Evolutionary conservation across 2,888 invertebrate genomes (phyloP).

Genomic region (Cephus pygmeus): DNA sequence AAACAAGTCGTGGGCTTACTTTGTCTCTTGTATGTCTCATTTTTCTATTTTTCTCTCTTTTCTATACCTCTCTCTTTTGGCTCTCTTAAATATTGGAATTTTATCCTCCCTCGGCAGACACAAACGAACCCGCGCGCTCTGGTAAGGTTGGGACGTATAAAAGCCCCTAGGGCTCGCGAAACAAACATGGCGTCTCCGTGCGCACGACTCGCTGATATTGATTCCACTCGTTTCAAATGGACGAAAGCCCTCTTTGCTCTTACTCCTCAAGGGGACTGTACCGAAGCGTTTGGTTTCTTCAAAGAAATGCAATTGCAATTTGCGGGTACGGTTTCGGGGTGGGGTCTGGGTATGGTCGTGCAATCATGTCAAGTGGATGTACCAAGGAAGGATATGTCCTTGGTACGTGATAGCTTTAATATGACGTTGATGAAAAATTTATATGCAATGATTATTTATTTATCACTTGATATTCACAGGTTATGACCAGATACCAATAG

Average conservation of each 20-base stretch:
- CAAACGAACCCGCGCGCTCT: neutral
- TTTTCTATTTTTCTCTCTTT: neutral
- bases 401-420: neutral
- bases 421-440: neutral
- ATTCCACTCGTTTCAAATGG: neutral
- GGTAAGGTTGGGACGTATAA: neutral
- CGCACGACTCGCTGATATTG: neutral
- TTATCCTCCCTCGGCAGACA: neutral
- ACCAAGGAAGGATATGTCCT: neutral
- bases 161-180: neutral
- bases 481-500: slow-evolving; percentile 98
- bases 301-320: neutral
- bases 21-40: neutral
- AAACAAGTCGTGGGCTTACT: neutral
- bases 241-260: neutral
- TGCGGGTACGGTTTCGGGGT: neutral
- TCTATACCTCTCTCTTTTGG: neutral
- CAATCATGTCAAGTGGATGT: neutral
- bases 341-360: neutral
- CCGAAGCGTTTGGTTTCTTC: neutral
- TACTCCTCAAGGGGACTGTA: neutral
- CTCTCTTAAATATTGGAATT: neutral
- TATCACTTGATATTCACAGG: slow-evolving; percentile 70
- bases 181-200: neutral
- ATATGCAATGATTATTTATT: no score